Evolutionary conservation across 2,888 invertebrate species (phyloP), one percentile per base, ranked within the genome.

Genomic region (Bombylius major): DNA sequence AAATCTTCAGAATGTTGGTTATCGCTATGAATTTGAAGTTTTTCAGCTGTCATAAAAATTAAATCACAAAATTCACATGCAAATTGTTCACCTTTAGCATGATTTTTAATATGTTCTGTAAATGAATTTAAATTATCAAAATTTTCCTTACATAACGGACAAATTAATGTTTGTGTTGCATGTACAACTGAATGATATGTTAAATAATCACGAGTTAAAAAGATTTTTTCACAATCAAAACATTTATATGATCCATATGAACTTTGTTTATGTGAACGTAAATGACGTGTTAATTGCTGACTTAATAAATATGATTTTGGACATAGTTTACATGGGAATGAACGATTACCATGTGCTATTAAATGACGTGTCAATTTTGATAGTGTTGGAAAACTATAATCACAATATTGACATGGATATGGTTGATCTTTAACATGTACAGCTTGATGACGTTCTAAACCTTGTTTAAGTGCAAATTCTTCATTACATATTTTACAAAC

Each of bases 161-260:
- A 89, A 47, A 79, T 80, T 56, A 87, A 73, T 61, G 83, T 82
- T 61, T 83, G 80, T 62, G 83, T 86, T 32, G 86, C 85, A 70
- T 89, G 89, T n/a, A 83, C 81, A 1, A 83, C 78, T 14, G 86
- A 86, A 69, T 89, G 89, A 66, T 84, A 85, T 60, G 88, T 84
- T 39, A 88, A 76, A 36, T 84, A 85, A 66, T 87, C 86, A 58
- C 87, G 84, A 5, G 77, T 73, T 13, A 74, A 69, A 62, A 80
- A 82, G 0, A 78, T 76, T 64, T 80, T 79, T 46, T 79, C 79
- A 56, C 83, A 83, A 39, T 80, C 77, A 62, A 78, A 79, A 60
- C 72, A 72, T 49, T 78, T 78, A 62, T 80, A 79, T 5, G 62
- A 57, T 1, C 65, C 63, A 0, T n/a, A n/a, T n/a, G 57, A 55